Evolutionary conservation across 2,113 vertebrate genomes (phyloP).

Genomic region (Gallinago undulata): DNA sequence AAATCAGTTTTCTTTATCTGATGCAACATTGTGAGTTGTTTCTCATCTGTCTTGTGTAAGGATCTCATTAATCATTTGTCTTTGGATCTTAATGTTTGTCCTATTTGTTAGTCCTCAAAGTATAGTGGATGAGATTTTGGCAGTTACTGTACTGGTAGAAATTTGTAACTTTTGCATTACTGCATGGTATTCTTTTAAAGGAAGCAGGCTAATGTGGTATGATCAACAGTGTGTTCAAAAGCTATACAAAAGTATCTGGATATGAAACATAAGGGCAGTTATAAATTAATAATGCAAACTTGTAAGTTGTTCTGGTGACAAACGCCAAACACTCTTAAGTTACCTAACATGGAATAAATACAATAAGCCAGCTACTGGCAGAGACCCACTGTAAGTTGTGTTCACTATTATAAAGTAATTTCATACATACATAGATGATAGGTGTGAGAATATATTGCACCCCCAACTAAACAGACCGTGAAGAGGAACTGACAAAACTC

Average conservation of each 20-base stretch:
- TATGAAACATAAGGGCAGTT: background rate
- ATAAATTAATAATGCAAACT: background rate
- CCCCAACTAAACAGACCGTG: background rate
- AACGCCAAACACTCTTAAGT: background rate
- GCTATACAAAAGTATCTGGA: background rate
- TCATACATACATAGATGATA: background rate
- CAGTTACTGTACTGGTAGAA: background rate
- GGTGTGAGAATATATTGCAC: background rate
- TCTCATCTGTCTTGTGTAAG: background rate
- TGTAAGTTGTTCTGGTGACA: background rate
- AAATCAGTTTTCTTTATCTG: background rate
- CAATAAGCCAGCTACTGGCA: background rate
- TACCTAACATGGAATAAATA: background rate
- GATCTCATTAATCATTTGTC: background rate
- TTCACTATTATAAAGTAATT: background rate
- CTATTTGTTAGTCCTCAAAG: background rate
- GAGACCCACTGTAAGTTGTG: background rate
- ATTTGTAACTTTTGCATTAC: background rate
- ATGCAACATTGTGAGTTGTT: background rate
- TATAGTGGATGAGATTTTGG: background rate
- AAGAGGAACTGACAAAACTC: background rate
- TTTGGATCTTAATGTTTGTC: background rate
- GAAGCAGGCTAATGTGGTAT: background rate
- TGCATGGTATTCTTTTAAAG: background rate
- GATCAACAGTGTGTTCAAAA: background rate